A percentile compares a stretch with the other conserved stretches of the same genome.
Evolutionary conservation across 2,113 vertebrate species (phyloP).

Genomic region (Microtus pennsylvanicus): DNA sequence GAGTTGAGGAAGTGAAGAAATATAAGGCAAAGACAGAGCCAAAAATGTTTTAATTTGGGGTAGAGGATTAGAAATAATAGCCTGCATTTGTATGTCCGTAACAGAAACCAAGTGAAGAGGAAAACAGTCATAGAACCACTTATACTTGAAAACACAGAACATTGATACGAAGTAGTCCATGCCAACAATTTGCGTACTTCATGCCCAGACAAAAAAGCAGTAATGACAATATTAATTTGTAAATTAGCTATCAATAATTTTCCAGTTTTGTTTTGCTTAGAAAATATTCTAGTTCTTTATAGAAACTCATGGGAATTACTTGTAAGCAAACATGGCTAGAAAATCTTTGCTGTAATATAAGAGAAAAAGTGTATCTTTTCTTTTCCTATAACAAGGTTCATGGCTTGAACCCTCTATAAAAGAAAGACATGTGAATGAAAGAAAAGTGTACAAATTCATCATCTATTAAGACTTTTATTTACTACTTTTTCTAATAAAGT

Average conservation of each 20-base stretch:
- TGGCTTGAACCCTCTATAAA: background rate
- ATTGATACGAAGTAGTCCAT: background rate
- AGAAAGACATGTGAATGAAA: background rate
- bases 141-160: conserved; percentile 22
- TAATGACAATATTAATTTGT: conserved; percentile 4
- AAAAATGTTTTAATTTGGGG: background rate
- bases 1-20: background rate
- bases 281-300: conserved; percentile 58
- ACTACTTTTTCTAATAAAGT: background rate
- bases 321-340: background rate
- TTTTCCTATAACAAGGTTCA: background rate
- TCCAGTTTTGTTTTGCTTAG: conserved; percentile 35
- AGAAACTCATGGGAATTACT: conserved; percentile 46
- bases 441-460: background rate
- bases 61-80: background rate
- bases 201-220: conserved; percentile 6
- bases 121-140: background rate
- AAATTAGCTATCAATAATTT: conserved; percentile 25
- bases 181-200: background rate
- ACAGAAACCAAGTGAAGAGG: background rate
- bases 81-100: background rate
- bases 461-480: background rate
- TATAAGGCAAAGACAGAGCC: background rate
- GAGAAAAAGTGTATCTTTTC: background rate
- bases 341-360: conserved; percentile 14